Evolutionary conservation across 2,797 vertebrate species (phyloP).

Genomic region (Betta splendens): DNA sequence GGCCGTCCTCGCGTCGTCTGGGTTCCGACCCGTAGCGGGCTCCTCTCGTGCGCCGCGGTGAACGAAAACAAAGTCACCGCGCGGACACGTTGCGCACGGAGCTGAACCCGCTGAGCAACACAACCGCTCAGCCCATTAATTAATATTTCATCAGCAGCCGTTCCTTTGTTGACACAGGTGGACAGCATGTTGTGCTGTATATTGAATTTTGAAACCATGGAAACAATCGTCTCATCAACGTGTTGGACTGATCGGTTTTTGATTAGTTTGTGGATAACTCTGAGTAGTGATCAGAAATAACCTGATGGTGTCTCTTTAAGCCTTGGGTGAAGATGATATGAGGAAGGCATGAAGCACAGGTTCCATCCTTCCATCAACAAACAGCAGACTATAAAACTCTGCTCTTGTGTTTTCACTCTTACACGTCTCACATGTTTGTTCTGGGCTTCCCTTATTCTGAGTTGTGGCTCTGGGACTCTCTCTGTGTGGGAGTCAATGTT

Average conservation of each 20-base stretch:
- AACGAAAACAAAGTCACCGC: background rate
- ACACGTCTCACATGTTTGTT: background rate
- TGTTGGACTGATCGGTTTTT: background rate
- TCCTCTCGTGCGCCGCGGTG: background rate
- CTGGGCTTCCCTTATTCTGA: slow-evolving; percentile 21
- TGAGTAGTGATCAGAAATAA: background rate
- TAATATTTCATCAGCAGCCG: slow-evolving; percentile 1
- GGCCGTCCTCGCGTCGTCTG: slow-evolving; percentile 21
- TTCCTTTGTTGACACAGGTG: slow-evolving; percentile 2
- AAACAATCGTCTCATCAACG: slow-evolving; percentile 24
- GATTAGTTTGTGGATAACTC: background rate
- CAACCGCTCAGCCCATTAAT: background rate
- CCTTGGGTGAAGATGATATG: no score
- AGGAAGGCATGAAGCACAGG: no score
- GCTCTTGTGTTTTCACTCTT: background rate
- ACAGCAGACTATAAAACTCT: background rate
- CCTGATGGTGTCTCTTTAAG: no score
- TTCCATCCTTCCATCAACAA: background rate
- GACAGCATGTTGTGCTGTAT: background rate
- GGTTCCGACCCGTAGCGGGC: background rate
- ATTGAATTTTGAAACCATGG: slow-evolving; percentile 16
- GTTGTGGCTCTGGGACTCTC: slow-evolving; percentile 28
- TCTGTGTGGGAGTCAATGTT: slow-evolving; percentile 53
- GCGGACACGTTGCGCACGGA: background rate
- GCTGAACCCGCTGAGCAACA: slow-evolving; percentile 6